These are phyloP conservation scores for Esox niger DNA, from an alignment of 2,113 vertebrate species.

Conservation along the genomic window DNA sequence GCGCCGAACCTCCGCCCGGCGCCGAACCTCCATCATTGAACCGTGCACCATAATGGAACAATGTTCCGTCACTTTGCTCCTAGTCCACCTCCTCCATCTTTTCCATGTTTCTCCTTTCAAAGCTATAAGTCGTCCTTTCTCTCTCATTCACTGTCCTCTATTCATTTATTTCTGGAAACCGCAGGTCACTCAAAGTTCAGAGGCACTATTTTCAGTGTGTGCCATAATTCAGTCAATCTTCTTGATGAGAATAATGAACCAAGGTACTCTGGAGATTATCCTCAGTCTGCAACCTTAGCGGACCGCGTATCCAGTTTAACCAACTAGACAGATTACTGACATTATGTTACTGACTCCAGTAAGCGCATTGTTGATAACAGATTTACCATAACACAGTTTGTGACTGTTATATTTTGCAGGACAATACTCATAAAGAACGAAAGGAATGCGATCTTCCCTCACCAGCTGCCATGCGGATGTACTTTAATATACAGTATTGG, in stretches of 20 bases:
- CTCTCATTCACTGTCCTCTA: conserved; percentile 7
- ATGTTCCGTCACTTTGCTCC: background rate
- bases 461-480: too few relatives aligned
- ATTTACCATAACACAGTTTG: conserved; percentile 45
- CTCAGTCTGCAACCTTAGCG: conserved; percentile 18
- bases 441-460: background rate
- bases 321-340: conserved; percentile 17
- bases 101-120: conserved; percentile 19
- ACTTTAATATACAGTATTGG: too few relatives aligned
- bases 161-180: conserved; percentile 13
- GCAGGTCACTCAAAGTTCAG: conserved; percentile 25
- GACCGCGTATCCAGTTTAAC: conserved; percentile 34
- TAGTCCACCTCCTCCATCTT: conserved; percentile 15
- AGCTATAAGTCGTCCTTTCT: conserved; percentile 5
- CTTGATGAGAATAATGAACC: conserved; percentile 45
- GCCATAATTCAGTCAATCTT: conserved; percentile 41
- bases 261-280: conserved; percentile 21
- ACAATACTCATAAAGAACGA: background rate
- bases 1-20: too few relatives aligned
- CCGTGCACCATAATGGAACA: too few relatives aligned
- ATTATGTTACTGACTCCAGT: conserved; percentile 49
- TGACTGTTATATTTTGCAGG: conserved; percentile 37
- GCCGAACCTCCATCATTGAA: background rate
- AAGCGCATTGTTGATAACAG: conserved; percentile 60
- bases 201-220: conserved; percentile 29